Base-by-base conservation (phyloP, 2,888 invertebrate species). In the Zonitis immaculata region DNA sequence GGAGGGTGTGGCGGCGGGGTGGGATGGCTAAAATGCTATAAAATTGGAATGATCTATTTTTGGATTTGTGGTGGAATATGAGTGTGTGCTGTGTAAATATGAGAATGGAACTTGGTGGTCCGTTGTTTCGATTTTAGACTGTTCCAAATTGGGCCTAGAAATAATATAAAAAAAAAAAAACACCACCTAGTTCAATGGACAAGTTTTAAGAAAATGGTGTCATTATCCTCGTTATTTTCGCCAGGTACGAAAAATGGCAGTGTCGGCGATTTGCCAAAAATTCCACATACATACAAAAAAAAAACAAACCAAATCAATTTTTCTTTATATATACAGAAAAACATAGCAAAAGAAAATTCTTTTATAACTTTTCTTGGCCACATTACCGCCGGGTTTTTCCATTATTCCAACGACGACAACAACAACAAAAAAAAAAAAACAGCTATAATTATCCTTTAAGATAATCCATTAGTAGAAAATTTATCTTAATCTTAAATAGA, bases 111-210 rank as follows among this genome's bases (percentile, higher is more conserved):
- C 35, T 42, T 49, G 49, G 58, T 49, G 49, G 58, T 51, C 49
- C 56, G 52, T 58, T 58, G 56, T 57, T 51, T 56, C 54, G 58
- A 35, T 57, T 54, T 58, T 58, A 51, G 58, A 52, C 54, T 57
- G 55, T 57, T 59, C 62, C 59, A 56, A 63, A 66, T 63, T 64
- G 58, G 64, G 61, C 63, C 52, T 61, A 58, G 56, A 65, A 65
- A 65, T 61, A 61, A 64, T 60, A 62, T 51, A 60, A 63, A 63
- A 66, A 58, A 42, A 35, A 16, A 35, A 32, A 35, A 7, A 35
- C 32, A 32, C 32, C 56, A 44, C 51, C 46, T 63, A 63, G 63
- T 63, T 63, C 63, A 63, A 62, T 60, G 63, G 58, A 63, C 63
- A 63, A 58, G 57, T 59, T 59, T 56, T 49, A 61, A 53, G 61